Percentiles rank a stretch among this genome's conserved stretches.
Evolutionary conservation across 1,140 invertebrate genomes (phyloP).

Genomic region (Platorchestia sp.): DNA sequence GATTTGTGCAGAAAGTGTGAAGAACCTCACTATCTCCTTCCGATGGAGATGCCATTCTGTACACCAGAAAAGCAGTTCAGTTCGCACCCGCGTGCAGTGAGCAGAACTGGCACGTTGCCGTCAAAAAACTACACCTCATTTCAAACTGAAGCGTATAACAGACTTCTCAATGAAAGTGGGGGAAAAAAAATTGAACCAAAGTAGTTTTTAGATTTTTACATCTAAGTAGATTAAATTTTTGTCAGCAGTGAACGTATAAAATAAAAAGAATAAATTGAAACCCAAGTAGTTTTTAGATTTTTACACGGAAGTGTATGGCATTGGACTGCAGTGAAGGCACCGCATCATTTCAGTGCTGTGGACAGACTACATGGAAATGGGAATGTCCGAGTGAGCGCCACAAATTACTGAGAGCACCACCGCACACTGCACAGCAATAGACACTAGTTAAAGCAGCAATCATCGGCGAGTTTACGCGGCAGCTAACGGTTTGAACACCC

Average conservation of each 20-base stretch:
- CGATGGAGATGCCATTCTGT: not conserved
- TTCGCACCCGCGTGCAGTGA: not conserved
- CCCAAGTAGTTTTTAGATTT: not conserved
- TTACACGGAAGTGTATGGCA: not conserved
- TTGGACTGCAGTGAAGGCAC: not conserved
- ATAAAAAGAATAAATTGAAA: not conserved
- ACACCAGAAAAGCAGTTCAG: not conserved
- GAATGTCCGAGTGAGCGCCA: not conserved
- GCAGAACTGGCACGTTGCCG: not conserved
- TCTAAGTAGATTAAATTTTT: not conserved
- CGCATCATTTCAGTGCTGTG: not conserved
- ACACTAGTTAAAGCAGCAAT: conserved; percentile 9
- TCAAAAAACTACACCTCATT: not conserved
- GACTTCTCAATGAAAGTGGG: not conserved
- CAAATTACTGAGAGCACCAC: not conserved
- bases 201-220: not conserved
- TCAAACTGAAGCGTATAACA: not conserved
- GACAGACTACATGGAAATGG: not conserved
- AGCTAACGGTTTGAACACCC: not conserved
- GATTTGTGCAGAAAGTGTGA: not conserved
- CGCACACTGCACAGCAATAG: not conserved
- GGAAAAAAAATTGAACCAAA: not conserved
- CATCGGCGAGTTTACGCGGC: not conserved
- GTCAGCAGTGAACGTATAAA: not conserved
- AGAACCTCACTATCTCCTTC: not conserved